Percentiles rank a stretch among this genome's conserved stretches.
phyloP scores from a whole-genome alignment of 2,797 vertebrate species.

The Semotilus atromaculatus region DNA sequence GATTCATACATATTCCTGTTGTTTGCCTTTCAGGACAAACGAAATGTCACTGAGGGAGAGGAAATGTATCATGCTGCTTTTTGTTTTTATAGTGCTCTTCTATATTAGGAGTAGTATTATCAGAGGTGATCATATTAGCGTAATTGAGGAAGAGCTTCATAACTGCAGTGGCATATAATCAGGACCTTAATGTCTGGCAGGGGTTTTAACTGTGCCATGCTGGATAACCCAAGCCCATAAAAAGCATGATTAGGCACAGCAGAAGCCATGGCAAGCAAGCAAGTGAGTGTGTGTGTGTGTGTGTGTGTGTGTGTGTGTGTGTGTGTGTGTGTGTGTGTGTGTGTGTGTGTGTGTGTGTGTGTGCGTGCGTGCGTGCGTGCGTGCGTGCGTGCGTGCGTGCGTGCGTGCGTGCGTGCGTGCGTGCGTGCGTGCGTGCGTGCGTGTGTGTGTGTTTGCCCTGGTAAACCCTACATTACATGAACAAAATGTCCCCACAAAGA shows the following conservation, averaged over 20 bases:
- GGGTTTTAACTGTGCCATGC: constrained; percentile 28
- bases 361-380: background rate
- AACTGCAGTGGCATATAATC: constrained; percentile 9
- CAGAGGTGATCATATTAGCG: constrained; percentile 26
- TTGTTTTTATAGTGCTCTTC: constrained; percentile 1
- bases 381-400: background rate
- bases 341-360: background rate
- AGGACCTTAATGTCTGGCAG: constrained; percentile 31
- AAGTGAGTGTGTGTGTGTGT: background rate
- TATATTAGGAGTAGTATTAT: constrained; percentile 8
- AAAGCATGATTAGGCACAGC: constrained; percentile 45
- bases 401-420: no score
- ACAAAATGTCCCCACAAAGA: no score
- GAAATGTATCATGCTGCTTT: constrained; percentile 11
- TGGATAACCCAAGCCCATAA: constrained; percentile 27
- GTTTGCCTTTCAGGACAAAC: background rate
- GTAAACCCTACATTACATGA: no score
- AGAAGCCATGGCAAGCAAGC: background rate
- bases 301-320: background rate
- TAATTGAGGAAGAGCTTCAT: constrained; percentile 33
- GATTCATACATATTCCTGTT: background rate
- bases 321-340: no score
- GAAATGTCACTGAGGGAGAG: constrained; percentile 7
- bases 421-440: no score
- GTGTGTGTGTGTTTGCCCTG: no score